Base-by-base conservation (phyloP, 2,888 invertebrate species). In the Drosophila setosimentum region DNA sequence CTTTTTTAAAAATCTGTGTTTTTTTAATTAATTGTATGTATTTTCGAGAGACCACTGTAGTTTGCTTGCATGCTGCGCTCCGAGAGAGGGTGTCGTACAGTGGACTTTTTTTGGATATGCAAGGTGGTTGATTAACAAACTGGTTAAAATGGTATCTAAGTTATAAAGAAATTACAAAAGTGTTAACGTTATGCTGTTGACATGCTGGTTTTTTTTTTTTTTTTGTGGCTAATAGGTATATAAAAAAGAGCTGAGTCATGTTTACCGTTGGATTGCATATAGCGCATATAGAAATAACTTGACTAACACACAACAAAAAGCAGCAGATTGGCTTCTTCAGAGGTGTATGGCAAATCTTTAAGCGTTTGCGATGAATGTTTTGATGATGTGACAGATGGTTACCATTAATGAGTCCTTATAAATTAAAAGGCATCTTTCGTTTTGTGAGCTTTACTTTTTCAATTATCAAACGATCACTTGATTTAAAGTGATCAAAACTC, bases 271-370 rank as follows among this genome's bases (percentile, higher is more conserved):
- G 67, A 53, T 65, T 65, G 51, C 37, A 16, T 42, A 30, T 29
- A 29, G 27, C 54, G 24, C 35, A 55, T 37, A 37, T n/a, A 55
- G 35, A 63, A 53, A 62, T 37, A 70, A 77, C 66, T 77, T 83
- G 83, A 77, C 82, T 76, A 80, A 88, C 75, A 76, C 78, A 80
- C 70, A 86, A 89, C 54, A 71, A 71, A 70, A 79, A 84, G 79
- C 89, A 73, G 79, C 87, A 60, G 81, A 50, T 67, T 67, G 82
- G 55, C 71, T 68, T 68, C 77, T 62, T 78, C 70, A 71, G 35
- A 71, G 65, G 71, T 76, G 62, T 72, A 79, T 78, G 62, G 27
- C 49, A 69, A 62, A 64, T 85, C 68, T 67, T 67, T 68, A 79
- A 76, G 69, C 87, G 64, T 68, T 78, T 73, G 67, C 65, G 75